Evolutionary conservation across 2,888 invertebrate genomes (phyloP).

Genomic region (Harpalus rufipes): DNA sequence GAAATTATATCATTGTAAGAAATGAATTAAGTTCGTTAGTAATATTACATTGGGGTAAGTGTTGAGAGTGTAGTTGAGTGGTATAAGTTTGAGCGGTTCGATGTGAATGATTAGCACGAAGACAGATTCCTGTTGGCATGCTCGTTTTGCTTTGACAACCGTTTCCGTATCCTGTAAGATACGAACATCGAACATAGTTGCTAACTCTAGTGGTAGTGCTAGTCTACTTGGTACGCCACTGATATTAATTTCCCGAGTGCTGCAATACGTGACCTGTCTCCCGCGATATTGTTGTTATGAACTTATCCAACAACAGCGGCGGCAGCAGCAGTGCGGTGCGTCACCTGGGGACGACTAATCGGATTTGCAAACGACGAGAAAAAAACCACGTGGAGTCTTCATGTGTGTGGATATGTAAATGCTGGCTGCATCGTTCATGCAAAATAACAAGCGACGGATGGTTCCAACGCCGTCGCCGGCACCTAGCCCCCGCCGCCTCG

Average conservation of each 20-base stretch:
- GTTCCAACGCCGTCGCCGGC: neutral
- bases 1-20: too few species aligned
- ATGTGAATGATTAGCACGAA: neutral
- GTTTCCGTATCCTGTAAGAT: conserved; percentile 20
- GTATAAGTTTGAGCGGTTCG: neutral
- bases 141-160: conserved; percentile 32
- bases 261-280: conserved; percentile 52
- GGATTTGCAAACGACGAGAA: conserved; percentile 50
- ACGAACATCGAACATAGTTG: conserved; percentile 23
- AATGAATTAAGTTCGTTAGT: neutral
- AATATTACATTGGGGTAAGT: neutral
- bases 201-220: conserved; percentile 5
- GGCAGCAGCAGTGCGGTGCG: conserved; percentile 25
- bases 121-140: conserved; percentile 2
- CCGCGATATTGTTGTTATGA: conserved; percentile 46
- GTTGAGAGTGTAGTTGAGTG: neutral
- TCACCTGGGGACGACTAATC: conserved; percentile 53
- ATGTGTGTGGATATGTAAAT: conserved; percentile 39
- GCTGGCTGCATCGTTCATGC: conserved; percentile 54
- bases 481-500: conserved; percentile 8
- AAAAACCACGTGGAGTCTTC: conserved; percentile 39
- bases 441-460: conserved; percentile 54
- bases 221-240: conserved; percentile 31
- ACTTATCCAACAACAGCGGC: conserved; percentile 8
- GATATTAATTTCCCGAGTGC: conserved; percentile 52